These are phyloP conservation scores for Andrena cerasifolii DNA, from an alignment of 1,140 invertebrate species.

Conservation along the genomic window DNA sequence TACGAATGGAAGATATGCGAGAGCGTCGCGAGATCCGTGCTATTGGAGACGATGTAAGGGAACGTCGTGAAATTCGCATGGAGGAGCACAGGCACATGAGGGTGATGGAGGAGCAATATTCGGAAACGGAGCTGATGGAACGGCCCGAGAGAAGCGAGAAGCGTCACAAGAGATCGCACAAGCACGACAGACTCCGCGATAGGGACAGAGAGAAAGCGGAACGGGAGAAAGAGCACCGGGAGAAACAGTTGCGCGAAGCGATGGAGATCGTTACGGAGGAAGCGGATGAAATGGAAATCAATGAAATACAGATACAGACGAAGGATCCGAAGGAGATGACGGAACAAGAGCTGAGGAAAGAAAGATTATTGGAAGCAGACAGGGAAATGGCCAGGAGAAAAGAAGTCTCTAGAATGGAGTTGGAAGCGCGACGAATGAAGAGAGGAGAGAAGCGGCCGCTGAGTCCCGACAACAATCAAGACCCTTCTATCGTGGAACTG, in stretches of 20 bases:
- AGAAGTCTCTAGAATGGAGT: slow-evolving; percentile 85
- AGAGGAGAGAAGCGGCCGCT: slow-evolving; percentile 80
- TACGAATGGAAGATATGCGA: slow-evolving; percentile 82
- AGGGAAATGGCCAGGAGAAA: slow-evolving; percentile 90
- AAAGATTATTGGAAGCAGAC: slow-evolving; percentile 83
- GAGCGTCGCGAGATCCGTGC: slow-evolving; percentile 75
- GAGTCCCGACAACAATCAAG: slow-evolving; percentile 74
- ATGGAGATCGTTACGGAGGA: slow-evolving; percentile 79
- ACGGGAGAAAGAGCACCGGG: slow-evolving; percentile 75
- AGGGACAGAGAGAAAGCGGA: slow-evolving; percentile 77
- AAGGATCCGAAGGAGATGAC: slow-evolving; percentile 78
- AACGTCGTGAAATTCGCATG: slow-evolving; percentile 79
- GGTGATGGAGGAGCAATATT: slow-evolving; percentile 80
- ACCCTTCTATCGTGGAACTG: slow-evolving; percentile 77
- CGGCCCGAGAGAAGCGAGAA: slow-evolving; percentile 78
- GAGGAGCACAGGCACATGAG: slow-evolving; percentile 81
- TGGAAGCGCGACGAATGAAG: slow-evolving; percentile 82
- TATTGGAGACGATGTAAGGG: slow-evolving; percentile 54
- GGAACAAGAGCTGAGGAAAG: slow-evolving; percentile 85
- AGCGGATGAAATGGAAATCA: slow-evolving; percentile 61
- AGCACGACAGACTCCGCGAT: slow-evolving; percentile 76
- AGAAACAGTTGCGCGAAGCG: slow-evolving; percentile 79
- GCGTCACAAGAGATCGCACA: slow-evolving; percentile 80
- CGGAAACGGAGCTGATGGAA: slow-evolving; percentile 78
- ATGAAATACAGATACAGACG: slow-evolving; percentile 62